Evolutionary conservation across 2,797 vertebrate genomes (phyloP), one percentile per base, ranked within the genome.

Genomic region (Zenarchopterus dispar): DNA sequence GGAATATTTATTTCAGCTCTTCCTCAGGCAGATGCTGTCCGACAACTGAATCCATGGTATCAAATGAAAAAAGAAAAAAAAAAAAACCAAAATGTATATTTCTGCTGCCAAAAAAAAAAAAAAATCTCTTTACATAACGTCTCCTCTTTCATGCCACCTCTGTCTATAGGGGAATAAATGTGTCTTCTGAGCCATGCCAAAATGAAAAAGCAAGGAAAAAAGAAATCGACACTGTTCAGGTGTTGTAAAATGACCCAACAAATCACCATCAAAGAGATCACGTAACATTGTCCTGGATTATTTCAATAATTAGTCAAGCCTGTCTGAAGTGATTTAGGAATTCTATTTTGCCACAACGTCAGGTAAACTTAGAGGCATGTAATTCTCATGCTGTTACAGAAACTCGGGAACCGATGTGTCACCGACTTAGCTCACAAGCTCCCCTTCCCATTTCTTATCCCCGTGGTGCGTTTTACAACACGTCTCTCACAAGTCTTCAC

Each of bases 21-120:
- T 80, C 61, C 58, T 69, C 54, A 33, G 70, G 68, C 80, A 67
- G 62, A 66, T 63, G 73, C 65, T 57, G 62, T 68, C 51, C 55
- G 71, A 71, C 22, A 48, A 64, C 43, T 59, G 49, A 61, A 80
- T 62, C 54, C 44, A 61, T 6, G 5, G n/a, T 56, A 39, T 4
- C 43, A 55, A 52, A 28, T 28, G 5, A 28, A 28, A 28, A 28
- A 28, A 28, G 1, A 28, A 28, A 24, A 2, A 24, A 57, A 77
- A 75, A 4, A 62, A 67, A 19, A 62, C 18, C 3, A 39, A 13
- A 23, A 49, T 53, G 53, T 15, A 0, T 53, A 66, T 70, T 59
- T n/a, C 44, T 53, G 49, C 56, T 68, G 46, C 61, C n/a, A 6
- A 46, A 28, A 28, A 3, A 53, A 62, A 48, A 50, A 70, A 74